phyloP scores from a whole-genome alignment of 2,113 vertebrate genomes.

The Eleginops maclovinus region DNA sequence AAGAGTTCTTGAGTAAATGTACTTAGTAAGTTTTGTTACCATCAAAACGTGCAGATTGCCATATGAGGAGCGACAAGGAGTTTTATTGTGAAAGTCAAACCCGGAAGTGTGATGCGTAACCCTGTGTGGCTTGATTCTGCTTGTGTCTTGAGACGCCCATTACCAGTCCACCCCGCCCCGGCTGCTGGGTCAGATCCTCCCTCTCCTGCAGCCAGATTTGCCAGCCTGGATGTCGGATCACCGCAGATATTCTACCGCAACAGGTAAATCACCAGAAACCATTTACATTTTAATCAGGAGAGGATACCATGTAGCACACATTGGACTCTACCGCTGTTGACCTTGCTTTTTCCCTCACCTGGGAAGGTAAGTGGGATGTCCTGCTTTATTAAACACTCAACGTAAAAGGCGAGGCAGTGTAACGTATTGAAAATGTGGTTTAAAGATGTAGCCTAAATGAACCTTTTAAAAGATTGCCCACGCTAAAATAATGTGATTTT shows the following conservation, averaged over 20 bases:
- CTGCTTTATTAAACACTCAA: conserved; percentile 16
- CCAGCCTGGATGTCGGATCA: conserved; percentile 57
- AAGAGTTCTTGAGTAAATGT: too few relatives aligned
- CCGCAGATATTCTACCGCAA: conserved; percentile 59
- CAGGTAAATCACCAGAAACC: conserved; percentile 70
- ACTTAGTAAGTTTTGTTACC: too few relatives aligned
- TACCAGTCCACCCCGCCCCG: conserved; percentile 50
- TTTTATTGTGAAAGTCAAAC: conserved; percentile 28
- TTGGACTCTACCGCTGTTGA: neutral
- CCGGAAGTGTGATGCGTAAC: neutral
- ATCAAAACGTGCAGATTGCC: too few relatives aligned
- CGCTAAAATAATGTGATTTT: neutral
- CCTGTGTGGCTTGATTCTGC: neutral
- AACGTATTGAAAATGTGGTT: neutral
- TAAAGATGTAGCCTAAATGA: neutral
- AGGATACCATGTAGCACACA: neutral
- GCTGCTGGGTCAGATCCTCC: conserved; percentile 56
- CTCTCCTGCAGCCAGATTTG: conserved; percentile 29
- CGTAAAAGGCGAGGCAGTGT: conserved; percentile 24
- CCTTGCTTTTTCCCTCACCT: neutral
- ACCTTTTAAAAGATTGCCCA: neutral
- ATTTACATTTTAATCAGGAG: neutral
- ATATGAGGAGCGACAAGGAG: rapidly evolving
- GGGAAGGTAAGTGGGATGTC: conserved; percentile 40
- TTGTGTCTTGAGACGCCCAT: conserved; percentile 57